phyloP scores from a whole-genome alignment of 2,888 invertebrate species.

The Sipha maydis region DNA sequence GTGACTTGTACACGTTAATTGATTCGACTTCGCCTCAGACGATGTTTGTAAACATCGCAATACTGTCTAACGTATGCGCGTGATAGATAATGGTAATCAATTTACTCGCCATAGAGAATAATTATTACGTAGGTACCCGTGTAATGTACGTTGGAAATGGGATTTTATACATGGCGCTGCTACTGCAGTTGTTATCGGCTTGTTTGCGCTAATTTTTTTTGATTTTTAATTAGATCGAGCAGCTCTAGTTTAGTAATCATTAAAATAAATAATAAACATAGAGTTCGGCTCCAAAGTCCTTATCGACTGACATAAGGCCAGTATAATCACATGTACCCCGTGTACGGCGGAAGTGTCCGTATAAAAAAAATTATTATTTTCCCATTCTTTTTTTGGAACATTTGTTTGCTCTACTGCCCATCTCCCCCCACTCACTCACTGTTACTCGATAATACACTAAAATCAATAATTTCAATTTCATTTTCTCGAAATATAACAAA shows the following conservation, averaged over 20 bases:
- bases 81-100: not conserved
- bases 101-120: not conserved
- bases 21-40: constrained; percentile 2
- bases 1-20: too few relatives aligned
- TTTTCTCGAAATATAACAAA: not conserved
- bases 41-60: constrained; percentile 29
- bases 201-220: not conserved
- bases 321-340: too few relatives aligned
- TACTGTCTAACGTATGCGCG: not conserved
- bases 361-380: not conserved
- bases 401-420: too few relatives aligned
- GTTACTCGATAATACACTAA: not conserved
- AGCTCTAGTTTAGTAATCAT: not conserved
- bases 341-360: not conserved
- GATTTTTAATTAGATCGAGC: not conserved
- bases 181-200: not conserved
- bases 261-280: not conserved
- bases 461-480: too few relatives aligned
- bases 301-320: not conserved
- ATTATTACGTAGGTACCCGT: not conserved
- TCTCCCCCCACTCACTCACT: not conserved
- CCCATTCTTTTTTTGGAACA: not conserved
- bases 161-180: not conserved
- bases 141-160: not conserved
- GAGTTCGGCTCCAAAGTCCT: not conserved